These are phyloP conservation scores for Melanotaenia trifasciata DNA, from an alignment of 2,797 vertebrate species.

Conservation along the genomic window DNA sequence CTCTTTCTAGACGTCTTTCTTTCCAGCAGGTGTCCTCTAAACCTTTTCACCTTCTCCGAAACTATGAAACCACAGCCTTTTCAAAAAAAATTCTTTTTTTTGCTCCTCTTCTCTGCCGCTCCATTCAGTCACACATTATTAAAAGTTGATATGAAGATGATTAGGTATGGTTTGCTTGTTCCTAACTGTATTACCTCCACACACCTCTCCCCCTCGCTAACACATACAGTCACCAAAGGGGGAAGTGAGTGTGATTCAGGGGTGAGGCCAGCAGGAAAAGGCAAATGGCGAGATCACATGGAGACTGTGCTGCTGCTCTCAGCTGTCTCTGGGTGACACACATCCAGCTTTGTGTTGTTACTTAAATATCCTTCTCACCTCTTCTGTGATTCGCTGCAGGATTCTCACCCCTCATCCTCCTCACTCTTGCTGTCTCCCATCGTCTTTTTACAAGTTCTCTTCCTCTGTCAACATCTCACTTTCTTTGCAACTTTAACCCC, in stretches of 20 bases:
- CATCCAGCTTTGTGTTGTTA: conserved; percentile 18
- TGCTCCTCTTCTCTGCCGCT: not conserved
- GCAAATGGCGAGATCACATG: conserved; percentile 49
- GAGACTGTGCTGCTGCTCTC: conserved; percentile 44
- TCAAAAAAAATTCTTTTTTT: not conserved
- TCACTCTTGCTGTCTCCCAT: conserved; percentile 19
- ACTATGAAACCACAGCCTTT: not conserved
- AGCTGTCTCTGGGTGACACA: conserved; percentile 16
- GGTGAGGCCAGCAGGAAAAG: conserved; percentile 64
- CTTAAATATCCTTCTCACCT: conserved; percentile 43
- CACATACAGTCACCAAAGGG: conserved; percentile 2
- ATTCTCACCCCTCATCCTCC: conserved; percentile 60
- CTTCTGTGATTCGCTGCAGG: conserved; percentile 29
- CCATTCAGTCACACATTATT: conserved; percentile 9
- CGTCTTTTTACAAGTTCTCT: conserved; percentile 51
- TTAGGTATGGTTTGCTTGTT: conserved; percentile 33
- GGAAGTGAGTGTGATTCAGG: conserved; percentile 47
- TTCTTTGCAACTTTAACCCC: conserved; percentile 41
- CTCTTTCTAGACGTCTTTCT: conserved; percentile 19
- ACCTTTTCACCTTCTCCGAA: conserved; percentile 44
- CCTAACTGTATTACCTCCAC: conserved; percentile 43
- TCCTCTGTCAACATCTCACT: conserved; percentile 45
- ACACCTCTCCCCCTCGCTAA: conserved; percentile 11
- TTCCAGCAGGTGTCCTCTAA: conserved; percentile 43
- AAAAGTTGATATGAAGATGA: conserved; percentile 23